Evolutionary conservation across 2,797 vertebrate genomes (phyloP), one percentile per base, ranked within the genome.

Genomic region (Micropoecilia bifurca): DNA sequence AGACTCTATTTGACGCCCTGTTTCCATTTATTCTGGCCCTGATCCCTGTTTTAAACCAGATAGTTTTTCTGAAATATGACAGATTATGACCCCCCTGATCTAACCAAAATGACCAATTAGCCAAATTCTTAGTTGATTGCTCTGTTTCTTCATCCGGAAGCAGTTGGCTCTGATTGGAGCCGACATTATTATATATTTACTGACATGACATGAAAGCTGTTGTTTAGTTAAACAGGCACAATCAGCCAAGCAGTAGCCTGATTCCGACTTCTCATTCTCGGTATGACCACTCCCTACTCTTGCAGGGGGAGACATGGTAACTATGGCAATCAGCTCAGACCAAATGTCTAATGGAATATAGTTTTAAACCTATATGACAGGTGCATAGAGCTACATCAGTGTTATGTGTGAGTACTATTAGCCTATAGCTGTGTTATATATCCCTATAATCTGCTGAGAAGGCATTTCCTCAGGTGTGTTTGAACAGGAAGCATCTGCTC

Each of bases 241-340:
- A 88, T 94, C 93, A 95, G 91, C 91, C 91, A 90, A 87, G 93
- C 89, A 92, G 87, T 91, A 91, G 83, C 76, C 36, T 68, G 76
- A 63, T 82, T 75, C 83, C 20, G 45, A 30, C 8, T 81, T 91
- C 82, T 83, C 78, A 93, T 91, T 92, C 91, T 91, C 85, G 85
- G 22, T 66, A 72, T 30, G 81, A 77, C 89, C 87, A 87, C 88
- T 91, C 89, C 88, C 89, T 90, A 75, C 84, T 90, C 87, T 87
- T 90, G 74, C 77, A 78, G 87, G 81, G 63, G 12, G 55, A 86
- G 30, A 66, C 77, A 75, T 33, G 66, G 92, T 92, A 89, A 88
- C 92, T 93, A 92, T 91, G 85, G 89, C 78, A 83, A 94, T 80
- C 22, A 80, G 59, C 74, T 66, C 80, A 45, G 89, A 85, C 66